Base-by-base conservation (phyloP, 2,888 invertebrate species). In the Mystacides longicornis region DNA sequence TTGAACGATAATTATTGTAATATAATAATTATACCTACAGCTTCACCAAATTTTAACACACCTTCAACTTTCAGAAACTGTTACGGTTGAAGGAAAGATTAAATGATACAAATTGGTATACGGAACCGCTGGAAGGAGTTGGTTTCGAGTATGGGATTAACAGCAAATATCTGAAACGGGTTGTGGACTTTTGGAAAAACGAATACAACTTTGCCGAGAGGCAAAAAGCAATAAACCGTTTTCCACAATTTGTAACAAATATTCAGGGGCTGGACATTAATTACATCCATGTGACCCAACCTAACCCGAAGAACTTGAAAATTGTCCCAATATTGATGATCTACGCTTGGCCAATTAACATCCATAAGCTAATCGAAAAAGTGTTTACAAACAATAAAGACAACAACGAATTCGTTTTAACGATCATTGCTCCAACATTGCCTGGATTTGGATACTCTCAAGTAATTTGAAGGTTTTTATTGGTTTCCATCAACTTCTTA, bases 321-420 rank as follows among this genome's bases (percentile, higher is more conserved):
- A 80, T 86, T 0, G 48, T 83, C 1, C 89, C 90, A 0, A 62
- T 92, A 2, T 67, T 91, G 5, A 64, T 92, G 16, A 70, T 86
- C 0, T 91, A 93, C 64, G 91, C 92, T 18, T 92, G 90, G 90
- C 90, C 90, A 2, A 75, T 82, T 46, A 90, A 91, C 69, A 89
- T 89, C 67, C 83, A 85, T 64, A 85, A 83, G 63, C 71, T 86
- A 1, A 81, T 88, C 53, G 87, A 87, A 0, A 60, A 81, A 2
- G 67, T 88, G 48, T n/a, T n/a, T n/a, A 3, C 16, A 3, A 37
- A 37, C 3, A 0, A 14, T 7, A 37, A 16, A 37, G 37, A 37
- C n/a, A 16, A 14, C 16, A 3, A n/a, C 14, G 37, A 80, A 43
- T 83, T 83, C 63, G 83, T 82, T 0, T 87, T 87, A 64, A 87